Evolutionary conservation across 2,888 invertebrate genomes (phyloP).

Genomic region (Eretmocerus hayati): DNA sequence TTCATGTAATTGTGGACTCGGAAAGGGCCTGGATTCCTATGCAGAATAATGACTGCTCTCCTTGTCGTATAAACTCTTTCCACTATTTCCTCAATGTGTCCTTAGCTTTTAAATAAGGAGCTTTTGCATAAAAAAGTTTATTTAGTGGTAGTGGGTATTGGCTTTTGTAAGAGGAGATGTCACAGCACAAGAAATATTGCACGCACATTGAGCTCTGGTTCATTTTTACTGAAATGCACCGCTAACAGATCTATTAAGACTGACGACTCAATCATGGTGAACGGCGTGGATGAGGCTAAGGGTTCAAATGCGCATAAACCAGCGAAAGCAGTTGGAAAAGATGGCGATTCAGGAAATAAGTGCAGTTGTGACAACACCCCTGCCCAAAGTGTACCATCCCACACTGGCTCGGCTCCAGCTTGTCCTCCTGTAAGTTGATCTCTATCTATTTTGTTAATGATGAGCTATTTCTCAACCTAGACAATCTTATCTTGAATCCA

Average conservation of each 20-base stretch:
- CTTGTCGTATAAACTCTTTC: background rate
- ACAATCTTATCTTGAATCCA: too few relatives aligned
- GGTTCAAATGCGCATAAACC: conserved; percentile 41
- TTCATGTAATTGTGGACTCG: too few relatives aligned
- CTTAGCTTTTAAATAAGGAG: background rate
- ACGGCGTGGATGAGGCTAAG: conserved; percentile 41
- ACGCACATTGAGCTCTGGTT: conserved; percentile 26
- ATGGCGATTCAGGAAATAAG: conserved; percentile 33
- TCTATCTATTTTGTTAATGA: conserved; percentile 1
- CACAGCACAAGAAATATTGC: conserved; percentile 7
- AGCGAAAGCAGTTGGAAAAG: conserved; percentile 24
- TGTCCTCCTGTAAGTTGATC: conserved; percentile 41
- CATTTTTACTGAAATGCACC: conserved; percentile 47
- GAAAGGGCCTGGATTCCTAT: too few relatives aligned
- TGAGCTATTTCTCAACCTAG: background rate
- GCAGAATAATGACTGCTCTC: too few relatives aligned
- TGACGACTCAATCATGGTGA: conserved; percentile 48
- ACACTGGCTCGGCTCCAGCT: conserved; percentile 39
- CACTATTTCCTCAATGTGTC: background rate
- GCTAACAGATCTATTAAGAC: conserved; percentile 68
- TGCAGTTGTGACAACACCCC: conserved; percentile 38
- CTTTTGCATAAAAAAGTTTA: background rate
- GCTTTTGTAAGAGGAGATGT: conserved; percentile 5
- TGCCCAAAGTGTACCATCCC: conserved; percentile 36
- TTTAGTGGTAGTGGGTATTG: conserved; percentile 10